Conservation (phyloP, 2,797 vertebrate genomes). For the Cercopithecus diana region DNA sequence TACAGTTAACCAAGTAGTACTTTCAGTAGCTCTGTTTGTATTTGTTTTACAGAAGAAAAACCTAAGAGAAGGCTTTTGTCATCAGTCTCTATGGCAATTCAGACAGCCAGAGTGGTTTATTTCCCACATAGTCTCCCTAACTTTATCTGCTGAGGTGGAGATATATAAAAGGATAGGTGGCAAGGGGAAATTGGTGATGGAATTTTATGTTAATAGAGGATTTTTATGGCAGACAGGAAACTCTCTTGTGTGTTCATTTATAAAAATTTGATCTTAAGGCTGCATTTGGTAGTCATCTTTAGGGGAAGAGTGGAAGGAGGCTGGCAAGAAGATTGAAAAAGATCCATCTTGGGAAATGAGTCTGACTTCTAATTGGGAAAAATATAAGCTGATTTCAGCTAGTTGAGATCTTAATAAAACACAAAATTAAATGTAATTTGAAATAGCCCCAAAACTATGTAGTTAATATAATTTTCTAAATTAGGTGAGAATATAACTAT, state of each 20-base stretch:
- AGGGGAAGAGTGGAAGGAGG: constrained; percentile 11
- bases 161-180: not conserved
- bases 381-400: constrained; percentile 71
- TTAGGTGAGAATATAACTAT: constrained; percentile 67
- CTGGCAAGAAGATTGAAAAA: constrained; percentile 70
- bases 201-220: not conserved
- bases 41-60: not conserved
- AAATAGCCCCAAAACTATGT: constrained; percentile 69
- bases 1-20: not conserved
- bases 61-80: not conserved
- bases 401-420: constrained; percentile 79
- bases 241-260: constrained; percentile 62
- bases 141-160: not conserved
- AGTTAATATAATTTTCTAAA: constrained; percentile 77
- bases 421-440: constrained; percentile 76
- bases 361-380: constrained; percentile 73
- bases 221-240: not conserved
- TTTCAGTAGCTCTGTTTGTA: not conserved
- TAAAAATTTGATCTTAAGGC: not conserved
- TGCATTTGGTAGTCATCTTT: constrained; percentile 52
- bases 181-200: not conserved
- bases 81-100: not conserved
- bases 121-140: not conserved
- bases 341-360: constrained; percentile 71
- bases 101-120: not conserved